Conservation (phyloP, 2,888 invertebrate genomes). For the Gasteruption jaculator region DNA sequence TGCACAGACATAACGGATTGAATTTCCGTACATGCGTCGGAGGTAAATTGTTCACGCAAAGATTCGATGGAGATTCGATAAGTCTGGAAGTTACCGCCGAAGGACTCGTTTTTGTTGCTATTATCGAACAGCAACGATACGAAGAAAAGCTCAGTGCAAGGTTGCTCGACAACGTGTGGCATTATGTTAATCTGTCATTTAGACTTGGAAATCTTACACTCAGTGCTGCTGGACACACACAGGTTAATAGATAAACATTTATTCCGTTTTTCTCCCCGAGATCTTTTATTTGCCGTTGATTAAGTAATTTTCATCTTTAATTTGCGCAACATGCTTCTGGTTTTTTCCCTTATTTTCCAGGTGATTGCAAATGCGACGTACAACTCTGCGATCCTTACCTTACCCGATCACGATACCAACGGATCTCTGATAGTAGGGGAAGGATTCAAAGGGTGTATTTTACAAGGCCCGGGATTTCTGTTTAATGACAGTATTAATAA, state of each 20-base stretch:
- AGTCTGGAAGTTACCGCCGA: conserved; percentile 49
- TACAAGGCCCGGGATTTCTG: conserved; percentile 81
- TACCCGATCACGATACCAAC: conserved; percentile 68
- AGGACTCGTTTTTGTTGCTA: conserved; percentile 54
- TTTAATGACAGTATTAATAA: conserved; percentile 64
- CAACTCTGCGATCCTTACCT: conserved; percentile 69
- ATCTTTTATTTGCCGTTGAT: neutral
- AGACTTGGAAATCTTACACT: conserved; percentile 59
- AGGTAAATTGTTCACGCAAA: conserved; percentile 51
- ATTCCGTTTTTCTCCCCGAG: neutral
- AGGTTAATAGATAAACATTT: conserved; percentile 53
- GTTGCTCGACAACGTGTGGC: conserved; percentile 79
- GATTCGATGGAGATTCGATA: conserved; percentile 40
- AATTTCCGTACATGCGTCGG: conserved; percentile 74
- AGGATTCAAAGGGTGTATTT: conserved; percentile 77
- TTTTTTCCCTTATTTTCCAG: conserved; percentile 45
- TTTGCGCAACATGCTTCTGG: neutral
- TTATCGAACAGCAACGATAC: conserved; percentile 50
- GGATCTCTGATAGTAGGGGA: conserved; percentile 75
- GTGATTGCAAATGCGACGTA: conserved; percentile 75
- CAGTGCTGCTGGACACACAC: conserved; percentile 53
- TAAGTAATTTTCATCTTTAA: conserved; percentile 11
- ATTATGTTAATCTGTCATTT: conserved; percentile 67
- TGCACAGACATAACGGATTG: conserved; percentile 76
- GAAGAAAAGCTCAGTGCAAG: conserved; percentile 65